Evolutionary conservation across 2,888 invertebrate species (phyloP), one percentile per base, ranked within the genome.

Genomic region (Seira musarum): DNA sequence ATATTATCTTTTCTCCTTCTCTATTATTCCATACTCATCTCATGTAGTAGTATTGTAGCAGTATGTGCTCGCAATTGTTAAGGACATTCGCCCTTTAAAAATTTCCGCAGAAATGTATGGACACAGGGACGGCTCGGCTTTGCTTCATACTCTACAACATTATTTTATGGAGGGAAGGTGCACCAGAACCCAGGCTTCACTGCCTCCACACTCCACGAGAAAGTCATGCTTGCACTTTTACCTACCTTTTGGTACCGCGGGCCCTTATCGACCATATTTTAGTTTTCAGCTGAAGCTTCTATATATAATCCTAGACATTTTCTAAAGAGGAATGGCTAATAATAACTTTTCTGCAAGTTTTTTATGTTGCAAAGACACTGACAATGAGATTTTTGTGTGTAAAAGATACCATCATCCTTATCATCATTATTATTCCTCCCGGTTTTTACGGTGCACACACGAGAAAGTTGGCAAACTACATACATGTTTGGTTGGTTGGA

Each of bases 1-100:
- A 76, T 40, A 40, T 64, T 63, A 76, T 76, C 76, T 60, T 69
- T 75, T 64, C 68, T 63, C 66, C 25, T 67, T 35, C 74, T 74
- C 65, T 46, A 75, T 61, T 67, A 60, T 61, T 30, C 19, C 30
- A 13, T 24, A 63, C 22, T 63, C 49, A 40, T 40, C 40, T 5
- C n/a, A n/a, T n/a, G n/a, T n/a, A n/a, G n/a, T n/a, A n/a, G n/a
- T n/a, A n/a, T n/a, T n/a, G n/a, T 8, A 40, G 13, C 5, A 8
- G 6, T 40, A 40, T 40, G 40, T 40, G 40, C 13, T 40, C 13
- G 13, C 40, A 40, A n/a, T 40, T 40, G 5, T 40, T 13, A 40
- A 8, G 40, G 40, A 13, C 13, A 40, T n/a, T n/a, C n/a, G n/a
- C n/a, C n/a, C n/a, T n/a, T n/a, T n/a, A n/a, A n/a, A n/a, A n/a